Base-by-base conservation (phyloP, 2,113 vertebrate genomes). In the Emydocephalus ijimae region DNA sequence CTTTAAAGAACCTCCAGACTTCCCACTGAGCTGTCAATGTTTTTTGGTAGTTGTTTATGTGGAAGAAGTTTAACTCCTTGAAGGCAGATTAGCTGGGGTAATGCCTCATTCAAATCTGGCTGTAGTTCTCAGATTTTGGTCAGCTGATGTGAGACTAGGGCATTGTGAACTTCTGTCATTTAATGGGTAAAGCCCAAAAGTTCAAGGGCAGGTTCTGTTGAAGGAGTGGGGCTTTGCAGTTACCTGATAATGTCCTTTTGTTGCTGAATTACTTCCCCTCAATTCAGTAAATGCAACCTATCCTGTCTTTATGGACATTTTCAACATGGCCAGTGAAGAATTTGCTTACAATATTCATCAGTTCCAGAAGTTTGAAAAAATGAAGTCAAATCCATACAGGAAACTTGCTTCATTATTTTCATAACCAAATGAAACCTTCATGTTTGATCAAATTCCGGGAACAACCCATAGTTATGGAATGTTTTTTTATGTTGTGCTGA, bases 1-100 rank as follows among this genome's bases (percentile, higher is more conserved):
- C 11, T 64, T 34, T 54, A 69, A 93, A 91, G 43, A 81, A 88
- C 50, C 56, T 64, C 48, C 69, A 88, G 86, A 89, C 34, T 29
- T 89, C 90, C 21, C 74, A n/a, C 34, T 89, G 24, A 56, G 93
- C 21, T 61, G 4, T 4, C 34, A 2, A 56, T 91, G 52, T 90
- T n/a, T 69, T 50, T 39, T 39, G 69, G 45, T 54, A 93, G 88
- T 88, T 91, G 56, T 69, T 93, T 86, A 56, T 55, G 50, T 85
- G 23, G 43, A 45, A 54, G 7, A 64, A 45, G 5, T 34, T 61
- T 89, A 91, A 69, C 26, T 24, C 29, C 12, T 89, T 64, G 56
- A 55, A 89, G 57, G 54, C 24, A 48, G 15, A 45, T 8, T 64
- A 48, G 34, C 48, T 64, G 54, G 2, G 24, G 45, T 34, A 23